These are phyloP conservation scores for Arion vulgaris DNA, from an alignment of 1,140 invertebrate genomes.

Conservation along the genomic window DNA sequence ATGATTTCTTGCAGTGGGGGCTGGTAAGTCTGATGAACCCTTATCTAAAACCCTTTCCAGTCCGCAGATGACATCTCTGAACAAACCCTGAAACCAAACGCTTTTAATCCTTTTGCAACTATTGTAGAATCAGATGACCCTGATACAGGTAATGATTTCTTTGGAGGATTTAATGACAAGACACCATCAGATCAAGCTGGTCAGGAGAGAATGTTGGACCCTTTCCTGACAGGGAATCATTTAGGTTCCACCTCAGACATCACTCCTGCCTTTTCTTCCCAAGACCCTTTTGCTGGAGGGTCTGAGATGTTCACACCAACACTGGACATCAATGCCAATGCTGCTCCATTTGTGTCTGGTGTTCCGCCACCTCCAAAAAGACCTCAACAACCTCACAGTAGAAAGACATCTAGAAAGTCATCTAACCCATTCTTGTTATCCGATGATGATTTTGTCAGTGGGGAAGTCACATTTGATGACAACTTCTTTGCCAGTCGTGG, in stretches of 20 bases:
- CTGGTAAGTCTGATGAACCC: slow-evolving; percentile 20
- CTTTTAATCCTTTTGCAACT: slow-evolving; percentile 56
- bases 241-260: background rate
- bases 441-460: slow-evolving; percentile 45
- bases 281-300: slow-evolving; percentile 23
- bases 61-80: slow-evolving; percentile 39
- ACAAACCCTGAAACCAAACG: slow-evolving; percentile 36
- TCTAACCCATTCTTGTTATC: slow-evolving; percentile 35
- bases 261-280: slow-evolving; percentile 12
- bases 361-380: slow-evolving; percentile 10
- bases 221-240: background rate
- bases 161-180: slow-evolving; percentile 23
- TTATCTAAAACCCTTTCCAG: slow-evolving; percentile 47
- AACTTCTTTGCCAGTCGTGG: slow-evolving; percentile 55
- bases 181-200: background rate
- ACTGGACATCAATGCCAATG: slow-evolving; percentile 39
- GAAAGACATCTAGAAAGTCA: slow-evolving; percentile 22
- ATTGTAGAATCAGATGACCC: slow-evolving; percentile 45
- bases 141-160: slow-evolving; percentile 26
- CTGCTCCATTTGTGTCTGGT: slow-evolving; percentile 7
- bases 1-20: slow-evolving; percentile 61
- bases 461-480: slow-evolving; percentile 52
- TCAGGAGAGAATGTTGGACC: slow-evolving; percentile 4
- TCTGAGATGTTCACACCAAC: background rate
- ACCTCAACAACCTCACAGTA: slow-evolving; percentile 11